Percentiles rank a stretch among this genome's conserved stretches.
These are phyloP conservation scores for Tanypteryx hageni DNA, from an alignment of 2,888 invertebrate species.

Conservation along the genomic window DNA sequence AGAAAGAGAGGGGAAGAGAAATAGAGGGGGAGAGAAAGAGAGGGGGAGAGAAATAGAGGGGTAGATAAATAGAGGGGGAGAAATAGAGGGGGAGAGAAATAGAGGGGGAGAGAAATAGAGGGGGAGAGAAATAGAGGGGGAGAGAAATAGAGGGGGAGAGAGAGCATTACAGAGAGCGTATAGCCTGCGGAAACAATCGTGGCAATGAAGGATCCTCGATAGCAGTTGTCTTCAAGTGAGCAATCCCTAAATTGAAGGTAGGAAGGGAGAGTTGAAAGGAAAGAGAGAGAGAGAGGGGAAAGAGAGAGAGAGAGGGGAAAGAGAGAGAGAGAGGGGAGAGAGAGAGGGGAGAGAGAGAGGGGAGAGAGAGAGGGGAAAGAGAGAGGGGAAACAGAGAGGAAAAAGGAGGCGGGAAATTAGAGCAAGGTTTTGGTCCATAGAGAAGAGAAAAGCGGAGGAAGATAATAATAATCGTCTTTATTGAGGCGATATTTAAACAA, in stretches of 20 bases:
- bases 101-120: neutral
- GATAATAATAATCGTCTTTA: too few species aligned
- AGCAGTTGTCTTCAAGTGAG: slow-evolving; percentile 20
- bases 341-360: neutral
- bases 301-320: neutral
- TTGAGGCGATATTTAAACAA: too few species aligned
- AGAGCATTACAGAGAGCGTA: slow-evolving; percentile 11
- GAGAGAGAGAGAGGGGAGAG: neutral
- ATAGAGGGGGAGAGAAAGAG: neutral
- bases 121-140: neutral
- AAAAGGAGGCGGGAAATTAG: neutral
- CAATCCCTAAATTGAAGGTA: neutral
- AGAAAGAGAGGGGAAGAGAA: neutral
- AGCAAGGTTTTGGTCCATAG: too few species aligned
- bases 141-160: neutral
- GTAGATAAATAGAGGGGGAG: too few species aligned
- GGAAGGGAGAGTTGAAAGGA: neutral
- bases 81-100: too few species aligned
- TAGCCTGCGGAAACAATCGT: neutral
- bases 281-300: neutral
- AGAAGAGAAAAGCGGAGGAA: neutral
- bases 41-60: neutral
- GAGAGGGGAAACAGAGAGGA: neutral
- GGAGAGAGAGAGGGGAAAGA: neutral
- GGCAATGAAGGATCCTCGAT: slow-evolving; percentile 20